These are phyloP conservation scores for Dicrostonyx torquatus DNA, from an alignment of 2,797 vertebrate species.

Conservation along the genomic window DNA sequence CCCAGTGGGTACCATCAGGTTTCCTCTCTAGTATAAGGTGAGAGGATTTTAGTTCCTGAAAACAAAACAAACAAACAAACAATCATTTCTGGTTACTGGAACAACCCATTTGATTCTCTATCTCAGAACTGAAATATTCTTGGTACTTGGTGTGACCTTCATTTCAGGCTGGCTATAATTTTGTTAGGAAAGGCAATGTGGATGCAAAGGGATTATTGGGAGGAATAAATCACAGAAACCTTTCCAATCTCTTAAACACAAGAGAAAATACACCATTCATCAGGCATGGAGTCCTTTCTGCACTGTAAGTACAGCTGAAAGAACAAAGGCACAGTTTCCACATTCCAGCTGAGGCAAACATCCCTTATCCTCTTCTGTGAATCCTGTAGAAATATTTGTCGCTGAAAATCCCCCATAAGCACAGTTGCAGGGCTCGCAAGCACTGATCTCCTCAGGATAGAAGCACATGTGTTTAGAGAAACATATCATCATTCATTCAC, in stretches of 20 bases:
- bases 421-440: slow-evolving; percentile 43
- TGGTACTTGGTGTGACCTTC: slow-evolving; percentile 65
- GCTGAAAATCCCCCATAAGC: slow-evolving; percentile 37
- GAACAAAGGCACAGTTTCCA: slow-evolving; percentile 50
- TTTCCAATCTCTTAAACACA: slow-evolving; percentile 50
- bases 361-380: slow-evolving; percentile 45
- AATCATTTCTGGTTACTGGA: background rate
- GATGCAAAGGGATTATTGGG: slow-evolving; percentile 2
- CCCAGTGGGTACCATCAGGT: background rate
- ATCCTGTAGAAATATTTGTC: slow-evolving; percentile 52
- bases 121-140: slow-evolving; percentile 47
- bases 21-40: background rate
- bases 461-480: slow-evolving; percentile 51
- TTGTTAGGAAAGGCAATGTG: background rate
- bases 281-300: slow-evolving; percentile 30
- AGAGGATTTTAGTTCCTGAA: background rate
- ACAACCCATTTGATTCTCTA: slow-evolving; percentile 23
- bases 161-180: slow-evolving; percentile 57
- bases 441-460: slow-evolving; percentile 28
- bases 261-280: slow-evolving; percentile 41
- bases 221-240: slow-evolving; percentile 54
- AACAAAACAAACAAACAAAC: background rate
- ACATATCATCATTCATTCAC: slow-evolving; percentile 44
- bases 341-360: slow-evolving; percentile 59
- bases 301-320: background rate